Evolutionary conservation across 2,888 invertebrate species (phyloP), one percentile per base, ranked within the genome.

Genomic region (Lypha dubia): DNA sequence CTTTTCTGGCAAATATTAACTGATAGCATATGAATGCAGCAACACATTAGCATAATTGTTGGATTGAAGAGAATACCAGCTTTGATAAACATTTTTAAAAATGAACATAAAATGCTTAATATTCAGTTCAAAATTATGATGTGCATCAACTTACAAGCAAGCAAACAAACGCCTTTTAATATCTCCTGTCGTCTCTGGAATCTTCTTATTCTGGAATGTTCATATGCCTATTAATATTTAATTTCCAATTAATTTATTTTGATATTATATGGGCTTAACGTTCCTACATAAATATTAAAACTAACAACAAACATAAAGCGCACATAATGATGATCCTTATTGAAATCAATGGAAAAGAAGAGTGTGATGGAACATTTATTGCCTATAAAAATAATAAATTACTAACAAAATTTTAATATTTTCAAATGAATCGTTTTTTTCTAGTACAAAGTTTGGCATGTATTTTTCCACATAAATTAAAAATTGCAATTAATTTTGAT

Each of bases 1-100:
- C 56, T 32, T 56, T 32, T 56, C 15, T 20, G 11, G 67, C n/a
- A 67, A 51, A 35, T 65, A 65, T 28, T 65, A 49, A 49, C 46
- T 17, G 24, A 17, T 28, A 65, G 49, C 65, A 46, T 49, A 32
- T 65, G 65, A 32, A 49, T 51, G 49, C 35, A 67, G 49, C 35
- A 67, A 49, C 28, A 28, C 62, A 41, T 41, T 22, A 22, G 6
- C 13, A 22, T 22, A 41, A 62, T 62, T 41, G 41, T 41, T 22
- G 15, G 15, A 15, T n/a, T n/a, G 9, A 22, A 1, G 28, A 8
- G n/a, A n/a, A n/a, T n/a, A n/a, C n/a, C 1, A 17, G 24, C 7
- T 60, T 35, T 60, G 60, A 6, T 13, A 15, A 4, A 24, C 22
- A 51, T 56, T 3, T n/a, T 28, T 3, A 56, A 3, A 28, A 56